Evolutionary conservation across 2,888 invertebrate genomes (phyloP), one percentile per base, ranked within the genome.

Genomic region (Cerastoderma edule): DNA sequence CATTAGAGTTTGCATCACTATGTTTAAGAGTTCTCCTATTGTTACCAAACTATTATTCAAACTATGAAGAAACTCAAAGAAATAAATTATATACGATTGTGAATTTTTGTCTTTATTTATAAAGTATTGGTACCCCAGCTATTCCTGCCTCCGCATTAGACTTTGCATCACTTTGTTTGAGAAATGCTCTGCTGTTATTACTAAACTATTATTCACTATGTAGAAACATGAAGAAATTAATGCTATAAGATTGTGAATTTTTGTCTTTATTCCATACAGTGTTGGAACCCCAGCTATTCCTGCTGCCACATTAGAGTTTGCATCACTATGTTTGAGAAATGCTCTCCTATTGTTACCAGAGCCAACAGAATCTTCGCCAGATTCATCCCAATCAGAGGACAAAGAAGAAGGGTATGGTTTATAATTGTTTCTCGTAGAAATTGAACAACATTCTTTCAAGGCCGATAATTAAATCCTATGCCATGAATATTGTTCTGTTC

Each of bases 271-370:
- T n/a, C n/a, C n/a, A 35, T 85, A 28, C 72, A 89, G 88, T 79
- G 80, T 88, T 35, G 88, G 96, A 87, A 96, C 96, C 0, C 96
- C 96, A 89, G 97, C 97, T 0, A 96, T 97, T 84, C 97, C 98
- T 24, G 96, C 96, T 65, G 95, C 97, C 6, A 97, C 96, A 8
- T 93, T 98, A 85, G 97, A 98, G 93, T 98, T 98, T 94, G 98
- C 97, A 3, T 95, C 96, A 0, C 93, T 98, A 32, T 98, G 98
- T 93, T 93, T 98, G 69, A 95, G 96, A 83, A 98, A 98, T 93
- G 97, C 98, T 16, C 93, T 96, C 39, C 94, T 95, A 10, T 93
- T 97, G 67, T 93, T 97, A 44, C 95, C 91, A 13, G 87, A 88
- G 28, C 85, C 89, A 3, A 86, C 85, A 39, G 83, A 81, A 19